Percentiles rank a stretch among this genome's conserved stretches.
phyloP scores from a whole-genome alignment of 2,888 invertebrate species.

The Platycnemis pennipes region DNA sequence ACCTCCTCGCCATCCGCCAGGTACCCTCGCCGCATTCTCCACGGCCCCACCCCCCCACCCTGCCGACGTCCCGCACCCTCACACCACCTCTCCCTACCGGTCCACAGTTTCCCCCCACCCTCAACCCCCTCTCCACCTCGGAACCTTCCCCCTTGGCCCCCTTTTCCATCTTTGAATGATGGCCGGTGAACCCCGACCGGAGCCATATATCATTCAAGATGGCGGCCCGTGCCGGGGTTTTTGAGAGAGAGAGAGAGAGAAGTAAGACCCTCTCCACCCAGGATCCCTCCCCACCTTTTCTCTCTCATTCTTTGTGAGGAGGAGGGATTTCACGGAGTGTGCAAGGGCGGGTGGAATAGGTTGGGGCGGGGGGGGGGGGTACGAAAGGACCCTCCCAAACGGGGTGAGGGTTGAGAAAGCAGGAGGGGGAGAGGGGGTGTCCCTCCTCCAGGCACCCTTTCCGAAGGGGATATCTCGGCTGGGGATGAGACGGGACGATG shows the following conservation, averaged over 20 bases:
- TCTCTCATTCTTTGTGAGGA: slow-evolving; percentile 57
- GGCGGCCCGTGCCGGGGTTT: slow-evolving; percentile 75
- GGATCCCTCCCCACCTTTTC: background rate
- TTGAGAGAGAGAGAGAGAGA: slow-evolving; percentile 12
- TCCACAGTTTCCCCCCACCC: background rate
- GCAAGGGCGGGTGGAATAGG: background rate
- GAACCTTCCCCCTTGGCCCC: background rate
- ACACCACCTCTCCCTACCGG: background rate
- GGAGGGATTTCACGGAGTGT: slow-evolving; percentile 47
- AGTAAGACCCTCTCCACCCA: background rate
- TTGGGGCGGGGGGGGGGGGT: background rate
- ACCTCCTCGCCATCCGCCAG: background rate
- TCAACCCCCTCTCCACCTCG: background rate
- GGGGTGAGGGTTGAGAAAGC: no score
- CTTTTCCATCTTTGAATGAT: slow-evolving; percentile 79
- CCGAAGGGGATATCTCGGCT: background rate
- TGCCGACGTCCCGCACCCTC: background rate
- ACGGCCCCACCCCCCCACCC: background rate
- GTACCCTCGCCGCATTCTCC: background rate
- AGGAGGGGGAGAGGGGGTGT: background rate
- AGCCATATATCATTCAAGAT: slow-evolving; percentile 83
- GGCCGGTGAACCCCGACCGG: slow-evolving; percentile 82
- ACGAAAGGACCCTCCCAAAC: background rate
- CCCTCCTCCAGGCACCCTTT: background rate
- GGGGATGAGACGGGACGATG: background rate